phyloP scores from a whole-genome alignment of 92 coral and sea anemone species.

The Micromussa lordhowensis region DNA sequence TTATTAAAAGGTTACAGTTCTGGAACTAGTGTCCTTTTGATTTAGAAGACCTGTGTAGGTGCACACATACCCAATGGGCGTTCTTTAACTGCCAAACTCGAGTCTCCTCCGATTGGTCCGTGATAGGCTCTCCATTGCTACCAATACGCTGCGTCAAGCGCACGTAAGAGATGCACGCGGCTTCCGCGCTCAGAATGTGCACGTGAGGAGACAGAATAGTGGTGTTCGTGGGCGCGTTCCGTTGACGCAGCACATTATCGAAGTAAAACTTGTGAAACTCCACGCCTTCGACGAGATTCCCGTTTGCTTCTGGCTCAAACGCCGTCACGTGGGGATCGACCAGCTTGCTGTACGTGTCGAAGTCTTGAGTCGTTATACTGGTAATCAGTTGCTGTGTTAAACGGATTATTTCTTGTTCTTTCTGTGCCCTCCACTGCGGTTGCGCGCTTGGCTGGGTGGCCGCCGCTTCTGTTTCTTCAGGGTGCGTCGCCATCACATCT shows the following conservation, averaged over 20 bases:
- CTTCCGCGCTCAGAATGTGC: slow-evolving; percentile 87
- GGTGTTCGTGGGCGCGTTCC: slow-evolving; percentile 84
- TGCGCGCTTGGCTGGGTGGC: slow-evolving; percentile 15
- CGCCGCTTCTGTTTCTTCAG: slow-evolving; percentile 52
- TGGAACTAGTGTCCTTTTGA: slow-evolving; percentile 28
- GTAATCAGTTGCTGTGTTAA: slow-evolving; percentile 92
- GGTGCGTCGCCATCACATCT: slow-evolving; percentile 69
- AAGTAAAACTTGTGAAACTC: slow-evolving; percentile 95
- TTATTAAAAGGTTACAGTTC: background rate
- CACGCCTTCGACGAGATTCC: slow-evolving; percentile 90
- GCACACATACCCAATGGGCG: slow-evolving; percentile 89
- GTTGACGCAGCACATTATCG: slow-evolving; percentile 77
- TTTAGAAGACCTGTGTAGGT: slow-evolving; percentile 80
- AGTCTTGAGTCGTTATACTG: slow-evolving; percentile 90
- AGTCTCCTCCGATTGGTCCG: slow-evolving; percentile 91
- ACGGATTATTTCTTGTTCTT: slow-evolving; percentile 92
- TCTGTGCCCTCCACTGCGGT: slow-evolving; percentile 37
- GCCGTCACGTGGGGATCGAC: slow-evolving; percentile 86
- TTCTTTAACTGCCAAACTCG: slow-evolving; percentile 94
- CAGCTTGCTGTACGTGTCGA: slow-evolving; percentile 85
- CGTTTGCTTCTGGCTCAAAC: slow-evolving; percentile 87
- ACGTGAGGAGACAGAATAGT: slow-evolving; percentile 96
- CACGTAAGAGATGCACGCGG: slow-evolving; percentile 93
- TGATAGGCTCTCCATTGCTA: slow-evolving; percentile 69
- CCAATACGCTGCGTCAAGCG: slow-evolving; percentile 83